Conservation (phyloP, 2,888 invertebrate species). For the Lomographa bimaculata region DNA sequence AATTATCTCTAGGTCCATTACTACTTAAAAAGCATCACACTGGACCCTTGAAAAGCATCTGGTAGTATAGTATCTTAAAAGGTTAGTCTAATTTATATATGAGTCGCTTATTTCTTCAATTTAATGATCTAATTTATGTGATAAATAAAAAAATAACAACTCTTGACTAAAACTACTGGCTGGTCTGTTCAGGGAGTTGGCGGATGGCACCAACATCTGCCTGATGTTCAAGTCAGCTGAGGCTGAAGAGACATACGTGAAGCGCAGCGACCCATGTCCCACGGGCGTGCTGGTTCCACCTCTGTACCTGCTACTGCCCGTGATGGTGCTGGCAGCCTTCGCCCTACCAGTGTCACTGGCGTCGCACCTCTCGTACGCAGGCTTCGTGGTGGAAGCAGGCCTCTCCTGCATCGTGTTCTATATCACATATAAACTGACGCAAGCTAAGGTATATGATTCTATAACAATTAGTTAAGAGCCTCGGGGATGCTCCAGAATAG, state of each 20-base stretch:
- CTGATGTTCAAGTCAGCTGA: conserved; percentile 64
- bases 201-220: conserved; percentile 67
- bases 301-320: conserved; percentile 71
- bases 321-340: conserved; percentile 61
- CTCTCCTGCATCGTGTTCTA: conserved; percentile 64
- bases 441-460: conserved; percentile 57
- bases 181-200: conserved; percentile 59
- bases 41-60: no score
- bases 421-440: conserved; percentile 57
- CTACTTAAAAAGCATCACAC: no score
- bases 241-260: conserved; percentile 59
- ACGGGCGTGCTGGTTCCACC: conserved; percentile 65
- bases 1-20: no score
- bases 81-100: no score
- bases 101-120: no score
- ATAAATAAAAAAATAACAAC: no score
- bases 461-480: no score
- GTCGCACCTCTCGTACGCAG: conserved; percentile 61
- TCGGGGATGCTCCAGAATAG: no score
- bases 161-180: no score
- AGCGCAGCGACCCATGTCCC: conserved; percentile 63
- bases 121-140: no score
- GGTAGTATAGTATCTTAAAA: no score
- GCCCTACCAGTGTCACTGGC: conserved; percentile 63
- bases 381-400: conserved; percentile 61